Evolutionary conservation across 2,113 vertebrate species (phyloP).

Genomic region (Sarotherodon lohbergeri): DNA sequence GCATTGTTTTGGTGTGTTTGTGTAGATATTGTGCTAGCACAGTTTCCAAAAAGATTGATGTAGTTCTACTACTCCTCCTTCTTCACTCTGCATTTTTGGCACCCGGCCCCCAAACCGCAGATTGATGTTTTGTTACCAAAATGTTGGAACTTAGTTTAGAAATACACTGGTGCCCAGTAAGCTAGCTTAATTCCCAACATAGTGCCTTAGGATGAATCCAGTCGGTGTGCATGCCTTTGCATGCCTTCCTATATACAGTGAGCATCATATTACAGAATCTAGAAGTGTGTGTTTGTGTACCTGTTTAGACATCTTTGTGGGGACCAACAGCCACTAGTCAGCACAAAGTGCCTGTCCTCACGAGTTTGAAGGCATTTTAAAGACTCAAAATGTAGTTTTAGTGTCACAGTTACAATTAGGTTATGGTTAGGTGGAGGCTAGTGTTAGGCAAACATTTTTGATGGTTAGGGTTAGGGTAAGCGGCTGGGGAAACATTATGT

Average conservation of each 20-base stretch:
- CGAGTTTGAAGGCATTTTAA: neutral
- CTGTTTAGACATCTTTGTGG: neutral
- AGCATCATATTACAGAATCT: slow-evolving; percentile 26
- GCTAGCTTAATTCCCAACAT: slow-evolving; percentile 17
- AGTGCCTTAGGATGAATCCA: slow-evolving; percentile 10
- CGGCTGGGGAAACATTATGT: neutral
- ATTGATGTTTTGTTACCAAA: slow-evolving; percentile 1
- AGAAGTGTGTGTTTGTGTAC: neutral
- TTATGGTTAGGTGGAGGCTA: neutral
- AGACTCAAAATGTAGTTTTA: neutral
- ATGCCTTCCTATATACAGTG: slow-evolving; percentile 21
- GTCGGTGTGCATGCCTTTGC: neutral
- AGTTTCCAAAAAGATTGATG: slow-evolving; percentile 6
- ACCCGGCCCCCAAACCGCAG: neutral
- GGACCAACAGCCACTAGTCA: neutral
- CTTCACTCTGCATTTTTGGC: neutral
- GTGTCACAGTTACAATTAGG: neutral
- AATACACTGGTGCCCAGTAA: slow-evolving; percentile 19
- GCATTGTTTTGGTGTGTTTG: neutral
- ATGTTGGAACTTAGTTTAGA: slow-evolving; percentile 13
- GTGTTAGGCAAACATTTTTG: neutral
- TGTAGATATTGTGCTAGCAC: neutral
- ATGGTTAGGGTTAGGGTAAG: neutral
- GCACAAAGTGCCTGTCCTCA: neutral
- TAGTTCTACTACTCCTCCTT: neutral